Conservation (phyloP, 2,888 invertebrate species). For the Gymnocheta viridis region DNA sequence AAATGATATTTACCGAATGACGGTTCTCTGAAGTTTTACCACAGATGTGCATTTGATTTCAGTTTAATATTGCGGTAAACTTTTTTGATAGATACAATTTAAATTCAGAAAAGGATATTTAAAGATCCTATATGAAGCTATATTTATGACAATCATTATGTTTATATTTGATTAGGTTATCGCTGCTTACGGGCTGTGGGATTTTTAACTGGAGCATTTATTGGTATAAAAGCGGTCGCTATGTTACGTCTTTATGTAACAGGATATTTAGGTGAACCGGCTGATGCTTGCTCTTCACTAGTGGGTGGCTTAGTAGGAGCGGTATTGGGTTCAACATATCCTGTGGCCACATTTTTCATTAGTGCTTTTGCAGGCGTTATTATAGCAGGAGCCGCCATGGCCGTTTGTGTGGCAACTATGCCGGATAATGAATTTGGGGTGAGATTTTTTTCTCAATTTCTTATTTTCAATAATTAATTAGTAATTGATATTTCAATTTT, state of each 20-base stretch:
- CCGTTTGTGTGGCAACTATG: slow-evolving; percentile 82
- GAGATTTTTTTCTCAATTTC: slow-evolving; percentile 62
- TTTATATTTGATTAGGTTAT: slow-evolving; percentile 86
- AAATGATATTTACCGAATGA: no score
- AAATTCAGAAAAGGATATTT: no score
- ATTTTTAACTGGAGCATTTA: slow-evolving; percentile 93
- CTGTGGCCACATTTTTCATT: slow-evolving; percentile 81
- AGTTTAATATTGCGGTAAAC: neutral
- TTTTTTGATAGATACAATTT: neutral
- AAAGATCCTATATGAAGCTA: no score
- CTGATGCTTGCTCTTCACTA: slow-evolving; percentile 81
- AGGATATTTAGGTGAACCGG: slow-evolving; percentile 86
- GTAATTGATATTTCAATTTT: neutral
- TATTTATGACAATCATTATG: neutral
- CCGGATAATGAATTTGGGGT: slow-evolving; percentile 82
- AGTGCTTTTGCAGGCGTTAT: slow-evolving; percentile 81
- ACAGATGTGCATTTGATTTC: neutral
- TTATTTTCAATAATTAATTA: neutral
- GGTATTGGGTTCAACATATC: slow-evolving; percentile 81
- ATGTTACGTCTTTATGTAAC: slow-evolving; percentile 91
- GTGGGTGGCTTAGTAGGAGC: slow-evolving; percentile 81
- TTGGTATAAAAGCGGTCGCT: slow-evolving; percentile 91
- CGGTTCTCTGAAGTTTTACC: no score
- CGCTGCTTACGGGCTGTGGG: slow-evolving; percentile 93
- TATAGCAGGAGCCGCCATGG: slow-evolving; percentile 81